A percentile compares a stretch with the other conserved stretches of the same genome.
Evolutionary conservation across 2,888 invertebrate genomes (phyloP).

Genomic region (Hemistola chrysoprasaria): DNA sequence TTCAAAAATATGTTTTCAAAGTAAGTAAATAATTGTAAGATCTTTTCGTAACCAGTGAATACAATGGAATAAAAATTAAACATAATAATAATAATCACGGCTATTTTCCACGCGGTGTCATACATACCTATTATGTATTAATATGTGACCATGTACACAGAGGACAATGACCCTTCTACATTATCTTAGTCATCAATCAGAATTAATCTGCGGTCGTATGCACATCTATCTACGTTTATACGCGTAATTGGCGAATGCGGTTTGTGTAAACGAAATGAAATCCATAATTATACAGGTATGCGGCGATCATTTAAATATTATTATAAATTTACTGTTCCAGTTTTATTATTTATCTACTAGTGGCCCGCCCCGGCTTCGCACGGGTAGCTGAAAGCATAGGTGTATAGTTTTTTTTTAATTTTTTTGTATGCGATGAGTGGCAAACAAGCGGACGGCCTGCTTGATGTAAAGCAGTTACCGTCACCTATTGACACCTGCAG

Average conservation of each 20-base stretch:
- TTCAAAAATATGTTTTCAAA: not conserved
- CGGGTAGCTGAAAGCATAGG: no score
- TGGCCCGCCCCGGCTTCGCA: no score
- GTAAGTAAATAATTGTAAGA: constrained; percentile 8
- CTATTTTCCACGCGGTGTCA: constrained; percentile 13
- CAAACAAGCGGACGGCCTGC: no score
- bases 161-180: constrained; percentile 43
- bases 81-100: constrained; percentile 20
- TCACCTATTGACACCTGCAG: no score
- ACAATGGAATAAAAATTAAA: constrained; percentile 11
- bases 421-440: no score
- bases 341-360: no score
- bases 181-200: constrained; percentile 53
- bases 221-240: constrained; percentile 27
- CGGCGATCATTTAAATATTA: not conserved
- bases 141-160: constrained; percentile 8
- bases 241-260: constrained; percentile 26
- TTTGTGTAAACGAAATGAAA: constrained; percentile 10
- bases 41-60: constrained; percentile 5
- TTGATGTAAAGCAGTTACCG: no score
- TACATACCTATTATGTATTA: constrained; percentile 2
- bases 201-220: constrained; percentile 46
- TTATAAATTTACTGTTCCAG: no score
- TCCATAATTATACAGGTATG: constrained; percentile 2
- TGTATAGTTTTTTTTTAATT: no score